Evolutionary conservation across 2,797 vertebrate species (phyloP), one percentile per base, ranked within the genome.

Genomic region (Antrozous pallidus): DNA sequence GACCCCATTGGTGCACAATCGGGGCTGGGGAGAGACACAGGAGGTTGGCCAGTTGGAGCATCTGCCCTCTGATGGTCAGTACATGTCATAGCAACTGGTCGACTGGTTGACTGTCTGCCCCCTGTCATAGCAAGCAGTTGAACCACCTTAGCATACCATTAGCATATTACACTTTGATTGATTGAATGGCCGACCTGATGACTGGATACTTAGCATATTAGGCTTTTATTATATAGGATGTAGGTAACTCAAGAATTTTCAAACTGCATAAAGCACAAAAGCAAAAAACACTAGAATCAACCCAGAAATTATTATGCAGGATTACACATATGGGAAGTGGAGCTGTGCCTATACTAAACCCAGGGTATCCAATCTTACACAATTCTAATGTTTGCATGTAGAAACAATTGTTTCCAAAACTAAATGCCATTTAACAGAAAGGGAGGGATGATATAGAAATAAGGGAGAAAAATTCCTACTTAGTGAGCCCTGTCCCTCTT

Each of bases 171-270:
- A 20, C 51, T 54, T 54, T 54, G 51, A 54, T 54, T 54, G 51
- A 7, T 54, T 54, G 51, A 54, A 54, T 54, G 18, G 20, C 20
- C 7, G 7, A 22, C 51, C 22, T 18, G 51, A 54, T 20, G 7
- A 22, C 51, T 54, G 51, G 51, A 54, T 20, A 54, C 51, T 54
- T 54, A 54, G 51, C 18, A 54, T 22, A 54, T 54, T 54, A 54
- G 49, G 51, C 51, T 54, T 20, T 54, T 54, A 54, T 22, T 54
- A 54, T 22, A 8, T 22, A 54, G 51, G 51, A 54, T 88, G 31
- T 58, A 82, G 40, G 49, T 84, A 65, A 31, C 69, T 93, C 36
- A 79, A 56, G 56, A 85, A 93, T 78, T 81, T 93, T 47, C 54
- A 70, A 78, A 93, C 69, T 84, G 22, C 51, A 54, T 54, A 51